Percentiles rank a stretch among this genome's conserved stretches.
phyloP scores from a whole-genome alignment of 2,888 invertebrate genomes.

The Polymixis flavicincta region DNA sequence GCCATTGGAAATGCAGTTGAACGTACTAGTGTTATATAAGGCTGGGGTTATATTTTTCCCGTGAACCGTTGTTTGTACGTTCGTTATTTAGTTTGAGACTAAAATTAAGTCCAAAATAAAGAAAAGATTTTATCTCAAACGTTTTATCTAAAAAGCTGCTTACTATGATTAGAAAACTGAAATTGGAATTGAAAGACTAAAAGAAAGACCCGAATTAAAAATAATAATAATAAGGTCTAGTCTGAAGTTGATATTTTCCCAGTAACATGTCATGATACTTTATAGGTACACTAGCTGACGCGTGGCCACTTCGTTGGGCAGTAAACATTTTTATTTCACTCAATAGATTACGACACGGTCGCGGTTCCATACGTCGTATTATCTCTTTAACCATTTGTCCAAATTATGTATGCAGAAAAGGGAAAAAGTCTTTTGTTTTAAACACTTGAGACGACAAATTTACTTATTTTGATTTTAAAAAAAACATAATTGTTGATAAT shows the following conservation, averaged over 20 bases:
- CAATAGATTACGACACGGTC: no score
- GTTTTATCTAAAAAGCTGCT: background rate
- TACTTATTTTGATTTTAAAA: no score
- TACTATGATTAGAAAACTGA: background rate
- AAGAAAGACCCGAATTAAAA: background rate
- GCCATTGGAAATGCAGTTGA: slow-evolving; percentile 12
- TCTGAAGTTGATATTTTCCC: background rate
- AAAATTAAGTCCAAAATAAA: background rate
- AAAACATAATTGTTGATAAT: no score
- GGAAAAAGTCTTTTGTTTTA: no score
- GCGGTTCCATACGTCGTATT: no score
- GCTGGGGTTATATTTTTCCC: background rate
- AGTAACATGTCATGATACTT: background rate
- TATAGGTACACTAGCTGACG: no score
- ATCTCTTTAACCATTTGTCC: no score
- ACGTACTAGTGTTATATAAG: background rate
- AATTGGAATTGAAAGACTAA: background rate
- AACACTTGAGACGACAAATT: no score
- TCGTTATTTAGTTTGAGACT: background rate
- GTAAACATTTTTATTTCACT: no score
- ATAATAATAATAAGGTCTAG: no score
- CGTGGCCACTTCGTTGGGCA: no score
- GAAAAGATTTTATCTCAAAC: background rate
- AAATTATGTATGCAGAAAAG: no score
- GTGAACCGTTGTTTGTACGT: background rate